Percentiles rank a stretch among this genome's conserved stretches.
Evolutionary conservation across 2,888 invertebrate genomes (phyloP).

Genomic region (Eilema depressum): DNA sequence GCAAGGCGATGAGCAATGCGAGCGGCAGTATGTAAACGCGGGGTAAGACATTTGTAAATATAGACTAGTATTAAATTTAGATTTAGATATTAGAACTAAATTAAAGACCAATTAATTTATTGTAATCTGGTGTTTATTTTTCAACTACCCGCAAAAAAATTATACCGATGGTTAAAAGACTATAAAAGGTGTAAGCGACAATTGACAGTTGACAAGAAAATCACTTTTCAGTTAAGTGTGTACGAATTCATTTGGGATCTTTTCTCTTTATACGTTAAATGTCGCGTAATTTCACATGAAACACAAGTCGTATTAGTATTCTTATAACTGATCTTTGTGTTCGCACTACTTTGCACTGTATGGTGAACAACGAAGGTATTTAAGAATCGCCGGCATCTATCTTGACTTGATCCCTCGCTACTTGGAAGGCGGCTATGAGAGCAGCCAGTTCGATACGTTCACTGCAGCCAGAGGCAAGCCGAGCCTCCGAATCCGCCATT

Average conservation of each 20-base stretch:
- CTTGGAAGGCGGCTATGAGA: conserved; percentile 95
- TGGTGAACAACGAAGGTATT: not conserved
- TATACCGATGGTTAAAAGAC: not conserved
- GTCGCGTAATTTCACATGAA: not conserved
- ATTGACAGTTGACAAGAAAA: not conserved
- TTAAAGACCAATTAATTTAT: conserved; percentile 46
- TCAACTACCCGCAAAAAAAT: not conserved
- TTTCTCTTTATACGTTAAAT: not conserved
- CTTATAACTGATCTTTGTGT: not conserved
- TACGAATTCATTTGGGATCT: not conserved
- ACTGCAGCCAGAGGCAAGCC: conserved; percentile 94
- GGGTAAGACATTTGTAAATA: conserved; percentile 47
- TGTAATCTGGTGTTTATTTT: conserved; percentile 22
- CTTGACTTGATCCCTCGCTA: conserved; percentile 88
- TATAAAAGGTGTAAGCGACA: not conserved
- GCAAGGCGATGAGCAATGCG: too few relatives aligned
- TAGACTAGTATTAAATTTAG: conserved; percentile 33
- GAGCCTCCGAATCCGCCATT: conserved; percentile 96
- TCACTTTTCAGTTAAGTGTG: not conserved
- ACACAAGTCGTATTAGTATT: too few relatives aligned
- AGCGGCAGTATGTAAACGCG: too few relatives aligned
- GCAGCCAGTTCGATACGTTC: conserved; percentile 97
- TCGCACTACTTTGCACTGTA: not conserved
- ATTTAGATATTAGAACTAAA: conserved; percentile 27
- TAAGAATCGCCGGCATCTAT: conserved; percentile 44